A percentile compares a stretch with the other conserved stretches of the same genome.
Evolutionary conservation across 2,113 vertebrate species (phyloP).

Genomic region (Plecturocebus donacophilus): DNA sequence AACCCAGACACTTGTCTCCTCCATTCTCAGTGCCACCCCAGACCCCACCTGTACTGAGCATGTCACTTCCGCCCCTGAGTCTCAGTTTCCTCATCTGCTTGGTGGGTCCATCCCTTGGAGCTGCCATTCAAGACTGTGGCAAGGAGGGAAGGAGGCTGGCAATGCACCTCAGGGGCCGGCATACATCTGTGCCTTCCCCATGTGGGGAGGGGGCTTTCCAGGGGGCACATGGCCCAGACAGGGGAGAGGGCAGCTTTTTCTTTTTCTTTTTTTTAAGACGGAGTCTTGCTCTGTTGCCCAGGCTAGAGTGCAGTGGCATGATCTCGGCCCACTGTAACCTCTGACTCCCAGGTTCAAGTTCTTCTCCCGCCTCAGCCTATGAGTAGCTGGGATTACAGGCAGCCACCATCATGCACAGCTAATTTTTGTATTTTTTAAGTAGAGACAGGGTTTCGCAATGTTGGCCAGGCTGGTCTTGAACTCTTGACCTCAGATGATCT

Average conservation of each 20-base stretch:
- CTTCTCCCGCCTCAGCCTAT: too few relatives aligned
- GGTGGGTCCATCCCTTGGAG: not conserved
- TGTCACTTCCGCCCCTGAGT: not conserved
- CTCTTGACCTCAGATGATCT: too few relatives aligned
- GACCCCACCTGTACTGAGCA: not conserved
- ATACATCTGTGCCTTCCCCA: not conserved
- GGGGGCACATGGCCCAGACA: not conserved
- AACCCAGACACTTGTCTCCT: not conserved
- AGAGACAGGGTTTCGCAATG: too few relatives aligned
- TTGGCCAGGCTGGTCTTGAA: too few relatives aligned
- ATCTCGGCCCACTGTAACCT: too few relatives aligned
- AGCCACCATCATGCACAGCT: too few relatives aligned
- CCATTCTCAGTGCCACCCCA: not conserved
- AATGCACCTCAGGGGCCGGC: rapidly evolving
- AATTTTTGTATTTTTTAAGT: too few relatives aligned
- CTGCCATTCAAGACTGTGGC: not conserved
- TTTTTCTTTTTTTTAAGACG: too few relatives aligned
- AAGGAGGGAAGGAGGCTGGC: rapidly evolving
- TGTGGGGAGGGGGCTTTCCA: rapidly evolving
- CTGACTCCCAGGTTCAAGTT: too few relatives aligned
- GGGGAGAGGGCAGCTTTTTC: not conserved
- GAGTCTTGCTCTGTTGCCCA: too few relatives aligned
- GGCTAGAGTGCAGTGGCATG: too few relatives aligned
- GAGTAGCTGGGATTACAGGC: too few relatives aligned
- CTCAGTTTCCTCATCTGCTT: not conserved